phyloP scores from a whole-genome alignment of 2,888 invertebrate genomes.

The Luperina nickerlii region DNA sequence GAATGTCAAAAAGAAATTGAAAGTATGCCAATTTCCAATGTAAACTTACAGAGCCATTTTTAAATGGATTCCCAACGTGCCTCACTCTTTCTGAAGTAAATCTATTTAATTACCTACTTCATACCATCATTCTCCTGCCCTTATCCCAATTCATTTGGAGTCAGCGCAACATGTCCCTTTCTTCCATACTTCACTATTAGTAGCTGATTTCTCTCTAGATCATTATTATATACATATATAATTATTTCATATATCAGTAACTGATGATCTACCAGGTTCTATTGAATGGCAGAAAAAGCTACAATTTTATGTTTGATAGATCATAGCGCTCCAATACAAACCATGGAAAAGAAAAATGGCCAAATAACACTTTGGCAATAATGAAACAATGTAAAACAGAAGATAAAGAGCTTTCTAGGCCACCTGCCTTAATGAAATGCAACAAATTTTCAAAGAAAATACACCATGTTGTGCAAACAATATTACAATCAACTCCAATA shows the following conservation, averaged over 20 bases:
- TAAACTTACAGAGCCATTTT: constrained; percentile 52
- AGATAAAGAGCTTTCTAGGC: constrained; percentile 11
- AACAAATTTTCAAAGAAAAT: constrained; percentile 2
- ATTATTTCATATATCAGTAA: background rate
- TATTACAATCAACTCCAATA: constrained; percentile 4
- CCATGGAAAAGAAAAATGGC: background rate
- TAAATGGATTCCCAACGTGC: constrained; percentile 40
- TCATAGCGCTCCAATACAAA: background rate
- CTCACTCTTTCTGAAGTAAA: constrained; percentile 22
- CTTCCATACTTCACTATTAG: background rate
- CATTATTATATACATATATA: background rate
- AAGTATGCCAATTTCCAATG: constrained; percentile 56
- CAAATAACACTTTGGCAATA: background rate
- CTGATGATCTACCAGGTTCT: background rate
- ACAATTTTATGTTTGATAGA: background rate
- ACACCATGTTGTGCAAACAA: constrained; percentile 21
- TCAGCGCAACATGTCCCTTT: background rate
- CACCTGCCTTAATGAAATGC: background rate
- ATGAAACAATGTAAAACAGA: background rate
- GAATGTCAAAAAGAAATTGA: constrained; percentile 57
- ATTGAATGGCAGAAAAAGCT: background rate
- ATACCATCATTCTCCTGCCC: background rate
- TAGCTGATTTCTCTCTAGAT: background rate
- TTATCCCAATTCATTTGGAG: background rate
- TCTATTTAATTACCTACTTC: background rate